A percentile compares a stretch with the other conserved stretches of the same genome.
Conservation (phyloP, 2,797 vertebrate genomes). For the Micropoecilia bifurca region DNA sequence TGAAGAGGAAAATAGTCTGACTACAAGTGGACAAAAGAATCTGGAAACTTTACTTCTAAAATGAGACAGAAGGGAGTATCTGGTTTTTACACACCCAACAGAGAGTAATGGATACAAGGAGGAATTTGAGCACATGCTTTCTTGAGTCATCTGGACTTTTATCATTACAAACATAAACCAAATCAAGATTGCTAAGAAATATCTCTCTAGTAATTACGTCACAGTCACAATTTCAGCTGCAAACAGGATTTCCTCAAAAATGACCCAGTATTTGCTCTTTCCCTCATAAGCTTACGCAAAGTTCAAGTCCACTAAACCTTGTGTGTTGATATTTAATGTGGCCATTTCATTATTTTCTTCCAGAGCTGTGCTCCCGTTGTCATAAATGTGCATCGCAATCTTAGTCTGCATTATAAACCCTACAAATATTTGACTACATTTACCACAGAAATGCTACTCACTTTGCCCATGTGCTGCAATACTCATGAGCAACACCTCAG, state of each 20-base stretch:
- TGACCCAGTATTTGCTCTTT: background rate
- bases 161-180: conserved; percentile 11
- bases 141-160: conserved; percentile 1
- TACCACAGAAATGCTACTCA: conserved; percentile 15
- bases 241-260: background rate
- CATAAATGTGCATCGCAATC: conserved; percentile 10
- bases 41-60: background rate
- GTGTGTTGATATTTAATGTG: background rate
- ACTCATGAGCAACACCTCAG: background rate
- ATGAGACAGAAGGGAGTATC: background rate
- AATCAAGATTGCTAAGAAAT: conserved; percentile 4
- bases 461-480: conserved; percentile 28
- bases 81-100: conserved; percentile 17
- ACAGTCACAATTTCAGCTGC: background rate
- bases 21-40: background rate
- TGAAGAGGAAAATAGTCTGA: conserved; percentile 11
- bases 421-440: conserved; percentile 40
- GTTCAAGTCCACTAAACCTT: background rate
- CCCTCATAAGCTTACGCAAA: background rate
- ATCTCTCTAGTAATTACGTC: conserved; percentile 12
- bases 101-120: background rate
- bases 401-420: conserved; percentile 32
- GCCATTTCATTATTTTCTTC: conserved; percentile 19
- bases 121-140: background rate
- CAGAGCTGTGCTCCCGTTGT: background rate